Percentiles rank a stretch among this genome's conserved stretches.
phyloP scores from a whole-genome alignment of 2,113 vertebrate species.

The Cercopithecus mona region DNA sequence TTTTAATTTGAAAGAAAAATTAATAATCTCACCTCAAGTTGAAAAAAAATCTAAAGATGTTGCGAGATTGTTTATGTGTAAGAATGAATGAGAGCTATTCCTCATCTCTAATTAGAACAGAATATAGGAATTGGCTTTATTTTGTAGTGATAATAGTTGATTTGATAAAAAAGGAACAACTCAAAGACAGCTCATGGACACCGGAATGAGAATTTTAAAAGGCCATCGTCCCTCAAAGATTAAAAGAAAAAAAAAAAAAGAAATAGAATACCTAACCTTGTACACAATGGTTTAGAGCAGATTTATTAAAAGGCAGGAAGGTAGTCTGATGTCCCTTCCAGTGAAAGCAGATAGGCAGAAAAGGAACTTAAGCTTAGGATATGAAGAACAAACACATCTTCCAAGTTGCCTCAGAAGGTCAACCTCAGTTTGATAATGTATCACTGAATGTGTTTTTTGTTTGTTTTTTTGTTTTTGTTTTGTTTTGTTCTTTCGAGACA shows the following conservation, averaged over 20 bases:
- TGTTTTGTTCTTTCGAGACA: too few relatives aligned
- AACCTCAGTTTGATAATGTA: neutral
- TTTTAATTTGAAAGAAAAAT: neutral
- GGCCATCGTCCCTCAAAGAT: neutral
- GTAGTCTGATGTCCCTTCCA: neutral
- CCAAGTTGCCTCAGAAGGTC: neutral
- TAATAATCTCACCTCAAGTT: neutral
- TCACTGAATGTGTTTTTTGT: neutral
- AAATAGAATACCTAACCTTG: neutral
- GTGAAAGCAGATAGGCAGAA: neutral
- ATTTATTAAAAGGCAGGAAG: conserved; percentile 11
- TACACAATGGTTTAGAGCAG: neutral
- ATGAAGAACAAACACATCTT: neutral
- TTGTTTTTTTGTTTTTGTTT: too few relatives aligned
- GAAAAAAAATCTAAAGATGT: neutral
- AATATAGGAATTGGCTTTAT: neutral
- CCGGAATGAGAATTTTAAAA: neutral
- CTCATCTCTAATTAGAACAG: neutral
- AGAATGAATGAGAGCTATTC: neutral
- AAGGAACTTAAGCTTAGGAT: neutral
- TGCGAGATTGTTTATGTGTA: neutral
- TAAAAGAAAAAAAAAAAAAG: neutral
- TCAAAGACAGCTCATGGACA: neutral
- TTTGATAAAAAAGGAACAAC: neutral
- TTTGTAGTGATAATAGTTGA: neutral